Percentiles rank a stretch among this genome's conserved stretches.
Conservation (phyloP, 2,888 invertebrate species). For the Chrysolina haemoptera region DNA sequence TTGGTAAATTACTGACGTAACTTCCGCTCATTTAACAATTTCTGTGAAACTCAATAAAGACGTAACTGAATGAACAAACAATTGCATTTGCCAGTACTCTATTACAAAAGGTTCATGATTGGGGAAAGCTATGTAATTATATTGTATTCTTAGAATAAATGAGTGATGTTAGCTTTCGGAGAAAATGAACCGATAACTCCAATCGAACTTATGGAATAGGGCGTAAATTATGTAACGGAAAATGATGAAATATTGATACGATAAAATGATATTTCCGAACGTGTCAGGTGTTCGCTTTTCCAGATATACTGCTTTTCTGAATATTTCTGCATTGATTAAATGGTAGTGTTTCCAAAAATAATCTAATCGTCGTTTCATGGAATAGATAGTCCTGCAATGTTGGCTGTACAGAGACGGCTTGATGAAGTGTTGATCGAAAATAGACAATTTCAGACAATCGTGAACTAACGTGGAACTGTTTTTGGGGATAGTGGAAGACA, state of each 20-base stretch:
- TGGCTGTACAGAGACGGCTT: no score
- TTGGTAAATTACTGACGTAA: slow-evolving; percentile 17
- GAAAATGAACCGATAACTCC: slow-evolving; percentile 7
- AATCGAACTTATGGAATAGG: slow-evolving; percentile 10
- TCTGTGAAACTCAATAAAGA: slow-evolving; percentile 19
- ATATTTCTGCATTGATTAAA: background rate
- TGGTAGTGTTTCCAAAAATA: background rate
- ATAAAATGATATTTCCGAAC: background rate
- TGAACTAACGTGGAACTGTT: no score
- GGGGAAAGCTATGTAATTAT: slow-evolving; percentile 21
- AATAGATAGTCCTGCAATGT: background rate
- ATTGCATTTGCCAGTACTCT: slow-evolving; percentile 1
- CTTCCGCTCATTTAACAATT: slow-evolving; percentile 18
- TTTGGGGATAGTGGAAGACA: no score
- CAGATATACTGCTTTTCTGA: background rate
- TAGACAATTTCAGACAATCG: no score
- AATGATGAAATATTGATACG: background rate
- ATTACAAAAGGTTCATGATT: slow-evolving; percentile 22
- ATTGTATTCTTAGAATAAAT: slow-evolving; percentile 14
- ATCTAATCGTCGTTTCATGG: background rate
- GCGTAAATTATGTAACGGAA: background rate
- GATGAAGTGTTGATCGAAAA: no score
- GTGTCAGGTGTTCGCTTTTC: background rate
- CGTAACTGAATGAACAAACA: slow-evolving; percentile 11
- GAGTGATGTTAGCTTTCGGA: slow-evolving; percentile 20